Conservation (phyloP, 2,797 vertebrate genomes). For the Halcyon smyrnensis region DNA sequence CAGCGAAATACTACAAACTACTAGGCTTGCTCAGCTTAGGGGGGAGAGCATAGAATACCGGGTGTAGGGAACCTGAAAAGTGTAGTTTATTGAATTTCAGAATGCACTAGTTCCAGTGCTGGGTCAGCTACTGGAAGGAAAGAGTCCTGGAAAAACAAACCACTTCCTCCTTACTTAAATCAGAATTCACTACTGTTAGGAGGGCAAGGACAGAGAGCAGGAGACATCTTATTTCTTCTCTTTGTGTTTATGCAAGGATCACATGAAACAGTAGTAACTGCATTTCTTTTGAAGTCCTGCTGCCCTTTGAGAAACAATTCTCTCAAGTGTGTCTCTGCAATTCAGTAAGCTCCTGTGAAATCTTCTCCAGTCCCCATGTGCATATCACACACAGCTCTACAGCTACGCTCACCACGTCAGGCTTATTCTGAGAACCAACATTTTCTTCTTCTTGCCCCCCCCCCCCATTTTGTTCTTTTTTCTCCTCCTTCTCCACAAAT, state of each 20-base stretch:
- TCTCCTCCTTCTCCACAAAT: neutral
- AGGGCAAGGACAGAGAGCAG: neutral
- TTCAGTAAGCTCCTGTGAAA: neutral
- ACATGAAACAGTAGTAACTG: neutral
- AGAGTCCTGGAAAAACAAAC: neutral
- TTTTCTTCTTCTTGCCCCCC: neutral
- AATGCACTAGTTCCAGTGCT: neutral
- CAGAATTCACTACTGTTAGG: neutral
- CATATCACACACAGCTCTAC: neutral
- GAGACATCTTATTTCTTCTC: neutral
- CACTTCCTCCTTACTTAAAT: constrained; percentile 7
- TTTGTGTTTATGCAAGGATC: neutral
- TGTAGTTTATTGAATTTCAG: neutral
- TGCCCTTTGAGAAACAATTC: neutral
- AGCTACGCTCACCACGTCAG: neutral
- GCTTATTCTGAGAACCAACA: neutral
- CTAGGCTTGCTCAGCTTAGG: neutral
- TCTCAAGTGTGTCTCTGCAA: neutral
- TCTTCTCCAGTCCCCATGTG: neutral
- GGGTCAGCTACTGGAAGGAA: neutral
- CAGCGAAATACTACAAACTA: neutral
- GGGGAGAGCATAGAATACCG: neutral
- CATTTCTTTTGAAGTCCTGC: neutral
- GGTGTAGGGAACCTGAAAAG: neutral
- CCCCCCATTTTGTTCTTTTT: too few species aligned